Conservation (phyloP, 2,797 vertebrate species). For the Neomorphus geoffroyi region DNA sequence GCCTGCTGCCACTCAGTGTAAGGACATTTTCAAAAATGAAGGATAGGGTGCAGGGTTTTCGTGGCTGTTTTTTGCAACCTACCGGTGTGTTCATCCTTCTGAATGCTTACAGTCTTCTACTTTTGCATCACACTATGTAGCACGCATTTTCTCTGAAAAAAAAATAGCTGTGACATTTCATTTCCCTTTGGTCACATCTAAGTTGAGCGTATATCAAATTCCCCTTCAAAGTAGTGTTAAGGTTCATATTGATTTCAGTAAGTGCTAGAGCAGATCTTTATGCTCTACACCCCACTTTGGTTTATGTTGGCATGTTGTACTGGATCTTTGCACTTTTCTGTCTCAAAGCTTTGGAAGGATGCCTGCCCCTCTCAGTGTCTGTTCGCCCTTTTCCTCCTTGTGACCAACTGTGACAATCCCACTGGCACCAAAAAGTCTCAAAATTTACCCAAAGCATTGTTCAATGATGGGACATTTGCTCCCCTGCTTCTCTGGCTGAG, state of each 20-base stretch:
- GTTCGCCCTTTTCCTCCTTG: not conserved
- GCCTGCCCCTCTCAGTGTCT: fast-evolving
- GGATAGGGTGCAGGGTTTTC: not conserved
- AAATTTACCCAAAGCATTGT: not conserved
- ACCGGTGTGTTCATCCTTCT: not conserved
- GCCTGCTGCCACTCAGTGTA: not conserved
- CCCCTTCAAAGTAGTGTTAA: not conserved
- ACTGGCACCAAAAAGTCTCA: not conserved
- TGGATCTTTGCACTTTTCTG: not conserved
- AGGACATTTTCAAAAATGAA: not conserved
- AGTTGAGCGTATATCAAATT: not conserved
- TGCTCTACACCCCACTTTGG: not conserved
- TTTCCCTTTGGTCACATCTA: not conserved
- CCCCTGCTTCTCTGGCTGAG: not conserved
- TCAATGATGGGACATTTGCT: not conserved
- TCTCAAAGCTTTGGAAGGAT: not conserved
- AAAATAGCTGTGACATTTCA: not conserved
- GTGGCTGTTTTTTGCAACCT: not conserved
- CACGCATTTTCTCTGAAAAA: not conserved
- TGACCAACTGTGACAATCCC: not conserved
- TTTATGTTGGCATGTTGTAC: not conserved
- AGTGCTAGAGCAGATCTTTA: not conserved
- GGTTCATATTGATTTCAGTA: not conserved
- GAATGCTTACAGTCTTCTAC: not conserved
- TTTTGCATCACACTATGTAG: not conserved